Evolutionary conservation across 1,140 invertebrate genomes (phyloP), one percentile per base, ranked within the genome.

Genomic region (Drosophila truncata): DNA sequence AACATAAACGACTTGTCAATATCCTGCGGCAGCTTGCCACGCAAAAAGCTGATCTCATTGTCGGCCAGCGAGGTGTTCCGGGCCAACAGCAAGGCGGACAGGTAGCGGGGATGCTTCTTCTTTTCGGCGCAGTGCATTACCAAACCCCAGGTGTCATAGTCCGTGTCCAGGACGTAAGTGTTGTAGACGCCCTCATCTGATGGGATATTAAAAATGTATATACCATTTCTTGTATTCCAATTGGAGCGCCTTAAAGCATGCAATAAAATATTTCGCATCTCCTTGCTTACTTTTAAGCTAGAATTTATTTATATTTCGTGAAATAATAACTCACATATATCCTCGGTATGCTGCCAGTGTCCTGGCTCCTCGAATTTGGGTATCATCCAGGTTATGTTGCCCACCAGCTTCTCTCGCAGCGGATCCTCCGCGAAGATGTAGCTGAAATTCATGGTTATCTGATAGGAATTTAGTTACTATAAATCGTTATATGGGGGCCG

Each of bases 161-260:
- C 97, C 1, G 96, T 96, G 87, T 97, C 97, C 75, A 98, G 84
- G 0, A 98, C 95, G 82, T 97, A 97, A 0, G 97, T 97, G 78
- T 97, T 97, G 93, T 98, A 98, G 62, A 97, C 94, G n/a, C 96
- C 97, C 93, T 97, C 96, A 93, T 97, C 97, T 98, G 93, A 10
- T 29, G 35, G 35, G 6, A 33, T 47, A 23, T 25, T 2, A 16
- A n/a, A n/a, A n/a, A 16, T 47, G 5, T 23, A 4, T 27, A 58
- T 57, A 23, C 11, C 18, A 25, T 5, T 29, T 5, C 2, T n/a
- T 29, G 3, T 3, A 29, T 42, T 42, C 7, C 7, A 14, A 44
- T 16, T 44, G 20, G 2, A 5, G n/a, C 4, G 50, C 50, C 50
- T 6, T 29, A 33, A 54, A 76, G 23, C 86, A 55, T 0, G 14